Evolutionary conservation across 2,797 vertebrate species (phyloP), one percentile per base, ranked within the genome.

Genomic region (Ceryle rudis): DNA sequence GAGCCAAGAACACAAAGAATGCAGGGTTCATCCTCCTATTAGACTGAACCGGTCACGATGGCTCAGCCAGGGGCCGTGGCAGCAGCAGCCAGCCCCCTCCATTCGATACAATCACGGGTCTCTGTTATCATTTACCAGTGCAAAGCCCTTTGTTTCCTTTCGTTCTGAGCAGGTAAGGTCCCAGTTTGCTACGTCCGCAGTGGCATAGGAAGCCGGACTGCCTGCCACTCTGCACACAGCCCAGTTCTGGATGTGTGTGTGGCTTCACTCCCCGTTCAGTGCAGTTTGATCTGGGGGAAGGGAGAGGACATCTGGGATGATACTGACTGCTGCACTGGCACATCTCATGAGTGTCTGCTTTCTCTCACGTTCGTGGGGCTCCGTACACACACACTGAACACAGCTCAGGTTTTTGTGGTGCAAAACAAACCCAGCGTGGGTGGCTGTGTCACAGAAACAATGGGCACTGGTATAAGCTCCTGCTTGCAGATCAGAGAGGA

Each of bases 341-440:
- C 37, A 7, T 33, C 15, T 67, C 69, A 6, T 7, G 26, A 52
- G 70, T 7, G 0, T 44, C 82, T 47, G 19, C 55, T 54, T 46
- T 25, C 65, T 58, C 31, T 72, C 39, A 2, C 29, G 28, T 37
- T 54, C 23, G 0, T 2, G 31, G 46, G 25, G 58, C 67, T 89
- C 37, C 80, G 29, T 18, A 28, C 4, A 2, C 3, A 16, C 1
- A 19, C 0, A 0, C 2, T 62, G 60, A 44, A 28, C 2, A 2
- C 44, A 80, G 72, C 64, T 74, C 58, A 1, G 61, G 57, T 5
- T 62, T 85, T 37, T 69, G 74, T 62, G 58, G 55, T 64, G 47
- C 57, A 44, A 21, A 52, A 72, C 46, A 41, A 81, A 89, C 17
- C 8, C 71, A 41, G 37, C 0, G 1, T 67, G 64, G 25, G 60